These are phyloP conservation scores for Proterorhinus semilunaris DNA, from an alignment of 2,113 vertebrate genomes.

Conservation along the genomic window DNA sequence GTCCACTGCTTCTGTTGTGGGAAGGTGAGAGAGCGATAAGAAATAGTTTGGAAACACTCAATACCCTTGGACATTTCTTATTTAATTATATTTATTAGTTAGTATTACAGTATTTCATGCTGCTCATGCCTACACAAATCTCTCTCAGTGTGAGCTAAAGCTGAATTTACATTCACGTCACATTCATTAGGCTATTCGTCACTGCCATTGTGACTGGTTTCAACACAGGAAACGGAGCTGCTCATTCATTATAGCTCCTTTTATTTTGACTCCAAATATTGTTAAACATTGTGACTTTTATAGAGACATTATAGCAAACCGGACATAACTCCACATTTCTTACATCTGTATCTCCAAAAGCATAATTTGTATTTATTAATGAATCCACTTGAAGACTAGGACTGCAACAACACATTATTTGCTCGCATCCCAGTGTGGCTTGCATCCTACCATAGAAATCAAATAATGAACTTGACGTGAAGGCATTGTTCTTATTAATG, in stretches of 20 bases:
- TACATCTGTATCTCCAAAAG: too few species aligned
- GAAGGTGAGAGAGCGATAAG: constrained; percentile 70
- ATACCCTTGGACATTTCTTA: constrained; percentile 38
- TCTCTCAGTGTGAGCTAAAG: constrained; percentile 6
- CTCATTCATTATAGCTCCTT: constrained; percentile 6
- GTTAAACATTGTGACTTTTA: neutral
- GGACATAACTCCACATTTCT: neutral
- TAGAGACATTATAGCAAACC: neutral
- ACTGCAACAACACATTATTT: too few species aligned
- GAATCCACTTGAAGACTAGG: too few species aligned
- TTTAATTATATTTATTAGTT: constrained; percentile 46
- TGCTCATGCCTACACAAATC: neutral
- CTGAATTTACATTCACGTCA: constrained; percentile 8
- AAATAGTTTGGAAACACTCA: constrained; percentile 55
- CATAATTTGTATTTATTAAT: too few species aligned
- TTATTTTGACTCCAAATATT: neutral
- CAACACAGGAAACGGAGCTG: constrained; percentile 14
- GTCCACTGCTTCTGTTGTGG: constrained; percentile 54
- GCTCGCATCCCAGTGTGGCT: too few species aligned
- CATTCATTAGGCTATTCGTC: constrained; percentile 6
- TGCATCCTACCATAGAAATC: too few species aligned
- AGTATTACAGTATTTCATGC: neutral
- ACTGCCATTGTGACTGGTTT: constrained; percentile 16
- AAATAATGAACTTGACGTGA: too few species aligned
- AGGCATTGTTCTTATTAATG: too few species aligned